Base-by-base conservation (phyloP, 2,888 invertebrate genomes). In the Subacronicta megacephala region DNA sequence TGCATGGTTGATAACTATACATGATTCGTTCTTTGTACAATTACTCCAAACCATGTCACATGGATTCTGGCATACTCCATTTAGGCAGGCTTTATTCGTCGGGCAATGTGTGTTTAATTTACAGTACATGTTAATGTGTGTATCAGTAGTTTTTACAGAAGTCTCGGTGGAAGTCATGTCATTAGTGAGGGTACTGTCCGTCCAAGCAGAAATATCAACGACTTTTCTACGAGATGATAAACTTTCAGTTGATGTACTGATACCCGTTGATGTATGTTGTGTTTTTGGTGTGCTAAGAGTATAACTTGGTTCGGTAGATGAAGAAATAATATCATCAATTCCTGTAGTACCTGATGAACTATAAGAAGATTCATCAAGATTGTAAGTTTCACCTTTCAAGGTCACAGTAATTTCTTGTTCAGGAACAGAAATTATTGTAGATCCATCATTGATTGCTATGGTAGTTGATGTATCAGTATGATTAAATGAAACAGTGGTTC, bases 61-160 rank as follows among this genome's bases (percentile, higher is more conserved):
- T 77, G 96, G 95, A 85, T 95, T 95, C 89, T 95, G 92, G 89
- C 96, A 96, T 85, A 93, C 90, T 90, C 95, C 95, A 78, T 92
- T 92, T 76, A 95, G 88, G 89, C 97, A 97, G 79, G 95, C 94
- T 88, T 96, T 95, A 79, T 94, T 92, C 80, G 91, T 90, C 70
- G 94, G 89, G 87, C 97, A 97, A 82, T 96, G 95, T 72, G 88
- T 88, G 87, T 96, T 95, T 80, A 89, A 90, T 80, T 93, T 93
- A 93, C 97, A 97, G 80, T 88, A 80, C 70, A 75, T 81, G 78
- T 89, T 90, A 87, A 78, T 77, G 62, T 77, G 64, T 51, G 70
- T 58, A 78, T 89, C 88, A 66, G 67, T 73, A 47, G 67, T 81
- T 64, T 75, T 65, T 59, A 80, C 77, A 63, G 70, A 66, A 41